Percentiles rank a stretch among this genome's conserved stretches.
These are phyloP conservation scores for Corythornis vintsioides DNA, from an alignment of 2,113 vertebrate genomes.

Conservation along the genomic window DNA sequence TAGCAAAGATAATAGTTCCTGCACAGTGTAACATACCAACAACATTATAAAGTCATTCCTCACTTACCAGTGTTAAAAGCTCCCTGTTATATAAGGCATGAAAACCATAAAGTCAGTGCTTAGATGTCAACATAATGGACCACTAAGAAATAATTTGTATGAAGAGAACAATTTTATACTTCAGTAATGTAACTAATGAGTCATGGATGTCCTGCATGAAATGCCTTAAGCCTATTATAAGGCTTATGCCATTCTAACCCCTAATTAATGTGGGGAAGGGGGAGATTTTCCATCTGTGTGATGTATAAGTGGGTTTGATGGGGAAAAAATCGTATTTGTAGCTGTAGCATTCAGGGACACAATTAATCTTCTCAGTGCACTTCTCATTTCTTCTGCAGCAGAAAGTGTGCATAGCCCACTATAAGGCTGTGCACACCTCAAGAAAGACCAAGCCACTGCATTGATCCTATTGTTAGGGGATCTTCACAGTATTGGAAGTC, in stretches of 20 bases:
- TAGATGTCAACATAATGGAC: neutral
- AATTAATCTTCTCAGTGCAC: neutral
- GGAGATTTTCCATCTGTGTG: neutral
- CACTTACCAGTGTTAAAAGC: neutral
- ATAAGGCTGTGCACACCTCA: neutral
- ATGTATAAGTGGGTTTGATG: neutral
- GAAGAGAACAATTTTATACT: neutral
- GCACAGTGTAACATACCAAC: neutral
- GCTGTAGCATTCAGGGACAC: neutral
- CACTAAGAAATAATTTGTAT: neutral
- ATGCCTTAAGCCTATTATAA: neutral
- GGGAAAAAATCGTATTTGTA: neutral
- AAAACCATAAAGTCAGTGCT: neutral
- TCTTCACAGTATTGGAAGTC: neutral
- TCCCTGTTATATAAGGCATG: slow-evolving; percentile 7
- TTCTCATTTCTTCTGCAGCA: neutral
- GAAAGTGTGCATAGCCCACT: neutral
- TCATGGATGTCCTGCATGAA: slow-evolving; percentile 8
- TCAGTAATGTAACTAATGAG: neutral
- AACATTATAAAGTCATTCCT: neutral
- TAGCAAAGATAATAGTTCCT: neutral
- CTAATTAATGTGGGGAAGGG: neutral
- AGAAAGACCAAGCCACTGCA: neutral
- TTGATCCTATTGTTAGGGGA: neutral
- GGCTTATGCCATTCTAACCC: neutral